These are phyloP conservation scores for Bryconaethiops microstoma DNA, from an alignment of 2,797 vertebrate genomes.

Conservation along the genomic window DNA sequence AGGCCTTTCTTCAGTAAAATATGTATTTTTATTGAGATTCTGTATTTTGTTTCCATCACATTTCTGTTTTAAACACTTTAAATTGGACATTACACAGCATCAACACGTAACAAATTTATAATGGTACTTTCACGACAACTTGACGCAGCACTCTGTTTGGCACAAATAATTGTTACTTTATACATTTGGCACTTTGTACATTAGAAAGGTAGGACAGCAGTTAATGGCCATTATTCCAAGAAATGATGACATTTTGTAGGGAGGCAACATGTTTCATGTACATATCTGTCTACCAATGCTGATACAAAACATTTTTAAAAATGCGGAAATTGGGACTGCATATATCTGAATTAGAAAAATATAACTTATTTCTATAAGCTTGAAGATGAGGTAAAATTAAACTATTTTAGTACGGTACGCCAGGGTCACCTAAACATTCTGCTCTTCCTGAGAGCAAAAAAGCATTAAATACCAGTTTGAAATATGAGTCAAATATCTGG, in stretches of 20 bases:
- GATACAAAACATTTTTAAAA: no score
- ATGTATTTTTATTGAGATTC: conserved; percentile 49
- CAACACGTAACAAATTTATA: conserved; percentile 35
- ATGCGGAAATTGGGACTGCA: no score
- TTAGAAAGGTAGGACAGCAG: conserved; percentile 33
- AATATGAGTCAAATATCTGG: no score
- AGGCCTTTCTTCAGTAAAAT: conserved; percentile 38
- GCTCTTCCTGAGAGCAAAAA: no score
- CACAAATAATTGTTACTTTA: conserved; percentile 46
- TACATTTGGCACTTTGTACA: conserved; percentile 57
- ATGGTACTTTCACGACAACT: conserved; percentile 40
- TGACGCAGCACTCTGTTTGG: conserved; percentile 44
- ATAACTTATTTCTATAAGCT: no score
- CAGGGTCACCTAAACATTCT: no score
- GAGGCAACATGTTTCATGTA: no score
- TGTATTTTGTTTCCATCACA: conserved; percentile 36
- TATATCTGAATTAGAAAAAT: no score
- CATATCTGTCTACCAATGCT: no score
- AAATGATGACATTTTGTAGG: not conserved
- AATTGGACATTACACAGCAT: conserved; percentile 39
- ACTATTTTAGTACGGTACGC: no score
- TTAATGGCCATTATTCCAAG: conserved; percentile 24
- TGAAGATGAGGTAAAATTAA: no score
- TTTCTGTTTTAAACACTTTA: conserved; percentile 41
- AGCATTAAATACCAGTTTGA: no score